A percentile compares a stretch with the other conserved stretches of the same genome.
phyloP scores from a whole-genome alignment of 2,888 invertebrate genomes.

The Lithophane ornitopus region DNA sequence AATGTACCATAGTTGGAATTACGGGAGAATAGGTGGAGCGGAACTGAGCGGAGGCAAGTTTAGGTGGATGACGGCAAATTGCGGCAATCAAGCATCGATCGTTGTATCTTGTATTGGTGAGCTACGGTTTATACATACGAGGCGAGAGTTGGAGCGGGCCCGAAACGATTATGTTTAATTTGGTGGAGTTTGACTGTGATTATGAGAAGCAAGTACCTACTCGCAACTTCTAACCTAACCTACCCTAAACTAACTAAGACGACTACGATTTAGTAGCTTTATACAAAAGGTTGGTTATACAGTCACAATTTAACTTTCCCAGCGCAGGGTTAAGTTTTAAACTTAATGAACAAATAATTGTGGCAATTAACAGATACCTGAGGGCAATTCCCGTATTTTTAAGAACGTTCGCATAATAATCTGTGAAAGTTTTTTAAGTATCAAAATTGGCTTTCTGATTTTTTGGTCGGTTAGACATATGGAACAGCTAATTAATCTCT shows the following conservation, averaged over 20 bases:
- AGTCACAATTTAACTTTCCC: not conserved
- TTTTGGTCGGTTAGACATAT: not conserved
- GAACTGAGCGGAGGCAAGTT: too few relatives aligned
- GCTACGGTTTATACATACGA: not conserved
- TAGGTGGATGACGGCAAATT: not conserved
- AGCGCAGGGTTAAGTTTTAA: not conserved
- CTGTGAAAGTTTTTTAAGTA: too few relatives aligned
- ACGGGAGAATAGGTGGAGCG: not conserved
- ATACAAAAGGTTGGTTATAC: not conserved
- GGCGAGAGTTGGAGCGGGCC: not conserved
- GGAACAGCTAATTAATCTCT: not conserved
- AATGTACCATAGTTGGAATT: not conserved
- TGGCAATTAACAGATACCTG: not conserved
- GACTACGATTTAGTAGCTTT: not conserved
- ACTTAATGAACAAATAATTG: not conserved
- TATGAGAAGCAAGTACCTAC: not conserved
- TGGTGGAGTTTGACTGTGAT: not conserved
- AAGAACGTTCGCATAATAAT: too few relatives aligned
- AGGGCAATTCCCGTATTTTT: too few relatives aligned
- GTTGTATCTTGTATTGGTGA: constrained; percentile 10
- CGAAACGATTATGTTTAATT: not conserved
- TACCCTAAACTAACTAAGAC: not conserved
- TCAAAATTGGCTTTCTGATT: not conserved
- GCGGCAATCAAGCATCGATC: constrained; percentile 13
- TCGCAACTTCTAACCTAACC: not conserved